Evolutionary conservation across 2,888 invertebrate genomes (phyloP).

Genomic region (Habrosyne pyritoides): DNA sequence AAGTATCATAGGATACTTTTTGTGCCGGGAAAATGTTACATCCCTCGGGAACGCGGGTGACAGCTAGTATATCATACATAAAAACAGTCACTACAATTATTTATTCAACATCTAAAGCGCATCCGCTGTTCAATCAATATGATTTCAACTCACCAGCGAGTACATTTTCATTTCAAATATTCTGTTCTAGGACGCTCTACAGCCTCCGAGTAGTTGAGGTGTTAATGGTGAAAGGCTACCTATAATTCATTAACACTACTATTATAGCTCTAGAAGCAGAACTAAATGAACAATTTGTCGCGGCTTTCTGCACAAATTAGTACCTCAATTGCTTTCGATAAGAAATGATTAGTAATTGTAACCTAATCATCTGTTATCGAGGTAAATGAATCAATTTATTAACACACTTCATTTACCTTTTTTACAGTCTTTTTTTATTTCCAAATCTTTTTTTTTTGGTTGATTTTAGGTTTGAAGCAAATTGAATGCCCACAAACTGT

Average conservation of each 20-base stretch:
- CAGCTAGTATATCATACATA: no score
- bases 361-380: constrained; percentile 1
- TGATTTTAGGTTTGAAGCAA: neutral
- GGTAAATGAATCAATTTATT: neutral
- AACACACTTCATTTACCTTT: neutral
- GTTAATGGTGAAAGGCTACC: neutral
- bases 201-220: constrained; percentile 1
- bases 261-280: neutral
- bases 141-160: neutral
- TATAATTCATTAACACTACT: neutral
- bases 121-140: no score
- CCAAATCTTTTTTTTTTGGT: neutral
- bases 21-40: no score
- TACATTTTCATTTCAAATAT: constrained; percentile 3
- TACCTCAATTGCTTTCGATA: constrained; percentile 5
- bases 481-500: no score
- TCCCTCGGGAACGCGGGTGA: no score
- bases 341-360: neutral
- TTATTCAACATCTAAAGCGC: no score
- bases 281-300: constrained; percentile 5
- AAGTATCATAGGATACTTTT: no score
- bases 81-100: no score
- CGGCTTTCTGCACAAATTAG: constrained; percentile 1
- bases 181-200: neutral
- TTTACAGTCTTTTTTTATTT: constrained; percentile 9